A percentile compares a stretch with the other conserved stretches of the same genome.
Conservation (phyloP, 2,888 invertebrate species). For the Germaria angustata region DNA sequence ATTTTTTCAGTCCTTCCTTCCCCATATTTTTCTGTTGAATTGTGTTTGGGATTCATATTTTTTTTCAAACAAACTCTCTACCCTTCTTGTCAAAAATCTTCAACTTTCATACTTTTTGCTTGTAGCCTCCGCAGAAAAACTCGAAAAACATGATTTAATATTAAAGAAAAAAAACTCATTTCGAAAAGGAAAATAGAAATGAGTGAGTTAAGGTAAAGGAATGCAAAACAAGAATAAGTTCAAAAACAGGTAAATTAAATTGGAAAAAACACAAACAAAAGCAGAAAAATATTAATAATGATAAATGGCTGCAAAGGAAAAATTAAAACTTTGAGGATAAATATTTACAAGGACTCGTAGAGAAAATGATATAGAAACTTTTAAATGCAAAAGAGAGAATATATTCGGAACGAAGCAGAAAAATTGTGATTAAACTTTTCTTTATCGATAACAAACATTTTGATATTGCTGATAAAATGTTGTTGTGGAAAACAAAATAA, state of each 20-base stretch:
- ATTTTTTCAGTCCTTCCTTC: neutral
- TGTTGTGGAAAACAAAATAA: no score
- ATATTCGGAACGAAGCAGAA: no score
- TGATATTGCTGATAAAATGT: no score
- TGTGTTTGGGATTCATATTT: neutral
- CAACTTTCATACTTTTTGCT: slow-evolving; percentile 14
- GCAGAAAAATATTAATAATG: slow-evolving; percentile 10
- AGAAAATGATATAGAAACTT: neutral
- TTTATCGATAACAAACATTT: neutral
- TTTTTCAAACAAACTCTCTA: slow-evolving; percentile 3
- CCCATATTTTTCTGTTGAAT: slow-evolving; percentile 50
- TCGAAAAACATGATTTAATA: slow-evolving; percentile 14
- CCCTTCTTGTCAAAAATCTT: slow-evolving; percentile 50
- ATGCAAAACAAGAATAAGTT: slow-evolving; percentile 11
- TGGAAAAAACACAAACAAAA: neutral
- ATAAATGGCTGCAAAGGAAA: slow-evolving; percentile 19
- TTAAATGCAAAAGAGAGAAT: no score
- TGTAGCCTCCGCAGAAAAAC: slow-evolving; percentile 25
- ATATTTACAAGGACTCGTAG: slow-evolving; percentile 4
- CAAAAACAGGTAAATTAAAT: slow-evolving; percentile 53
- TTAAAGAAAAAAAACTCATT: slow-evolving; percentile 1
- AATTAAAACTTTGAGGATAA: neutral
- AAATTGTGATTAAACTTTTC: no score
- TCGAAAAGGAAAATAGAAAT: neutral
- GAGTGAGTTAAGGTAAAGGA: neutral